Evolutionary conservation across 2,113 vertebrate genomes (phyloP).

Genomic region (Nerophis ophidion): DNA sequence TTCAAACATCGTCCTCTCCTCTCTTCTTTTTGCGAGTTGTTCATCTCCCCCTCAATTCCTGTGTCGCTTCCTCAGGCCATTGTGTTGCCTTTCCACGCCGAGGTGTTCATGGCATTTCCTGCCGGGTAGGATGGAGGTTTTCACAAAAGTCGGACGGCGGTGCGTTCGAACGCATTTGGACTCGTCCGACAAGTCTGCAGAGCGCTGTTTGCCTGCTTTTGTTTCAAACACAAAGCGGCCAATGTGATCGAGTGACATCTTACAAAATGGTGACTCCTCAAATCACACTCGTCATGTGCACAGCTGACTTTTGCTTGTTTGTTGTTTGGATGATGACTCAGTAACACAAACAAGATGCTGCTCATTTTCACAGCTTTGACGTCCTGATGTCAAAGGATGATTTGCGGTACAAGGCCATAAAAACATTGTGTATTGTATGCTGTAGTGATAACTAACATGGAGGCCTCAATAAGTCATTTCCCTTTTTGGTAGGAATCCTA

Average conservation of each 20-base stretch:
- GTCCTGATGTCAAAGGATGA: too few relatives aligned
- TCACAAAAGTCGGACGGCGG: neutral
- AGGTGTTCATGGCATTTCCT: slow-evolving; percentile 25
- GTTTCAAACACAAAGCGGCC: slow-evolving; percentile 6
- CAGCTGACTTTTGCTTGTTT: slow-evolving; percentile 13
- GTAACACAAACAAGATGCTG: neutral
- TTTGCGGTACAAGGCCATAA: too few relatives aligned
- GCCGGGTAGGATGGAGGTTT: neutral
- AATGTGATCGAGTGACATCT: neutral
- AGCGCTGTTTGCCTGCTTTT: neutral
- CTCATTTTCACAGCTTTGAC: neutral
- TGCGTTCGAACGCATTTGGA: neutral
- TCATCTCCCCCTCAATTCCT: slow-evolving; percentile 23
- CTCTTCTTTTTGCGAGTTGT: slow-evolving; percentile 4
- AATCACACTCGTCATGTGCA: neutral
- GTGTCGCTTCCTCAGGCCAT: slow-evolving; percentile 37
- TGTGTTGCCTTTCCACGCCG: slow-evolving; percentile 5
- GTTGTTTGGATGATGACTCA: slow-evolving; percentile 3
- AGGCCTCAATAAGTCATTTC: too few relatives aligned
- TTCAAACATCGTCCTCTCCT: slow-evolving; percentile 26
- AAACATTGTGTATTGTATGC: too few relatives aligned
- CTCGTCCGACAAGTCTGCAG: neutral
- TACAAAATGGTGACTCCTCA: neutral
- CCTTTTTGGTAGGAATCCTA: too few relatives aligned
- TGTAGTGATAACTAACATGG: too few relatives aligned